A percentile compares a stretch with the other conserved stretches of the same genome.
phyloP scores from a whole-genome alignment of 2,113 vertebrate genomes.

The Albula goreensis region DNA sequence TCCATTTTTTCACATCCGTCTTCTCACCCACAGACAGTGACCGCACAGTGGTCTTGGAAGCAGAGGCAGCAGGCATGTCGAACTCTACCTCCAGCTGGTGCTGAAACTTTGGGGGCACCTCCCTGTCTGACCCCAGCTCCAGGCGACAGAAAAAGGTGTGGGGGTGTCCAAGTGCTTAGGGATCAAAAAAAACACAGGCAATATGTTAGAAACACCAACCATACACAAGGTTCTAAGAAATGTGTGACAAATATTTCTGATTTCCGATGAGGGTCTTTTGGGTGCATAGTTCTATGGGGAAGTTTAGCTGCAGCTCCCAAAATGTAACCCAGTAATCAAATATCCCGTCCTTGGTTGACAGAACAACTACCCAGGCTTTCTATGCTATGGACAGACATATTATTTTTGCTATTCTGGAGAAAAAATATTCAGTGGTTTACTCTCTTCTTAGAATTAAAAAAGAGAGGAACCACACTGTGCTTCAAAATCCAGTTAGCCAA shows the following conservation, averaged over 20 bases:
- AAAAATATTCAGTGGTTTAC: neutral
- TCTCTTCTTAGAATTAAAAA: neutral
- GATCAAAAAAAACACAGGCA: neutral
- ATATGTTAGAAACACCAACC: neutral
- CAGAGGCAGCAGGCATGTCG: constrained; percentile 82
- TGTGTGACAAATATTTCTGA: too few species aligned
- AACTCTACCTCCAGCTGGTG: constrained; percentile 79
- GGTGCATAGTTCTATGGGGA: neutral
- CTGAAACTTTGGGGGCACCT: constrained; percentile 80
- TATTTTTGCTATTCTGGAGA: neutral
- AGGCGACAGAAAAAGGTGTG: constrained; percentile 89
- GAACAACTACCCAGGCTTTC: neutral
- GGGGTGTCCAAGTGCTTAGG: constrained; percentile 78
- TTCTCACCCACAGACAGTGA: constrained; percentile 81
- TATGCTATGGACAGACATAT: neutral
- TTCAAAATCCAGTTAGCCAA: neutral
- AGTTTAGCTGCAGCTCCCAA: neutral
- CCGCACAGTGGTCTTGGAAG: constrained; percentile 76
- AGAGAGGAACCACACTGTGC: neutral
- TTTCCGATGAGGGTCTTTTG: too few species aligned
- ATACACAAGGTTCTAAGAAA: neutral
- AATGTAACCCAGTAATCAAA: neutral
- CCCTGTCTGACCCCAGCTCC: constrained; percentile 85
- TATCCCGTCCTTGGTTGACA: neutral
- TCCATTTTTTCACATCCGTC: constrained; percentile 79